These are phyloP conservation scores for Turritopsis rubra DNA, from an alignment of 30 jellyfish, hydroid and myxozoan genomes.

Conservation along the genomic window DNA sequence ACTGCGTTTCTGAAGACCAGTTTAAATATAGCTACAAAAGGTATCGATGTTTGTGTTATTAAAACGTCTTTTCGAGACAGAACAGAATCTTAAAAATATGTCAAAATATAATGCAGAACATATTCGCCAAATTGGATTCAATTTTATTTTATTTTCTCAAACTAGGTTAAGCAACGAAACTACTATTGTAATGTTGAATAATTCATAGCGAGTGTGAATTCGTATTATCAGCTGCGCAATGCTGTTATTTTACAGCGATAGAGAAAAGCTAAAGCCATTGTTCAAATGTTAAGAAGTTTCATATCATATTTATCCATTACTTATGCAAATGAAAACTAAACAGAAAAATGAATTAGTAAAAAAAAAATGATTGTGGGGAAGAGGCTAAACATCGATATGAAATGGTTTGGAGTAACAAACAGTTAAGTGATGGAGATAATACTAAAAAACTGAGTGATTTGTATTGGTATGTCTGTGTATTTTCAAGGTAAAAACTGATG, in stretches of 20 bases:
- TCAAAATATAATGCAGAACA: neutral
- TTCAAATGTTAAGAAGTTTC: neutral
- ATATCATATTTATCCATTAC: neutral
- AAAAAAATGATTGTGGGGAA: neutral
- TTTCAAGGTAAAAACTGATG: no score
- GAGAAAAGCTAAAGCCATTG: neutral
- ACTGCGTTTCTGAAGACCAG: no score
- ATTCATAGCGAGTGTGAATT: neutral
- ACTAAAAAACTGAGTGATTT: neutral
- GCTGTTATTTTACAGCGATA: neutral
- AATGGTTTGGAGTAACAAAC: no score
- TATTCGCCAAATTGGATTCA: neutral
- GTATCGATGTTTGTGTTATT: no score
- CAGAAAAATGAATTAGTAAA: neutral
- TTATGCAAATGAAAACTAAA: neutral
- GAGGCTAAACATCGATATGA: neutral
- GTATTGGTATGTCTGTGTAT: neutral
- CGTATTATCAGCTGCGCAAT: neutral
- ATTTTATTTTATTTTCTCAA: no score
- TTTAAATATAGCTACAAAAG: no score
- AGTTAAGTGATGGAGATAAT: no score
- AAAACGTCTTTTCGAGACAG: no score
- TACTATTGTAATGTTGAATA: neutral
- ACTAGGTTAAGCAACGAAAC: neutral
- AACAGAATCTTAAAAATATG: no score